Evolutionary conservation across 2,888 invertebrate genomes (phyloP).

Genomic region (Pantelozetes paolii): DNA sequence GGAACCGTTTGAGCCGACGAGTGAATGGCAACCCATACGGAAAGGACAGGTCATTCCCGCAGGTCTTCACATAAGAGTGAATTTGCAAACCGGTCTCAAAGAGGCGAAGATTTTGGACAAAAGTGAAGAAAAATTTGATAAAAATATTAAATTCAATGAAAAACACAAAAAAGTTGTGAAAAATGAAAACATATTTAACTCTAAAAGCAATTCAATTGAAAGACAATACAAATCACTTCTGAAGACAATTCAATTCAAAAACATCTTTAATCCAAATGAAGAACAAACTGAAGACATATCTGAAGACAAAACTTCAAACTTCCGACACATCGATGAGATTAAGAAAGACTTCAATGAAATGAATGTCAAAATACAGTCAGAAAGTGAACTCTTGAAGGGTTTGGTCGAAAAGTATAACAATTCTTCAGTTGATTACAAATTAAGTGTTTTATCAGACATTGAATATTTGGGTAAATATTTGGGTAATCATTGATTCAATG

Average conservation of each 20-base stretch:
- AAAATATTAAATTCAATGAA: constrained; percentile 42
- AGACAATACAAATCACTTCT: background rate
- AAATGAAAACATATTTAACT: constrained; percentile 47
- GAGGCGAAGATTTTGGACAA: constrained; percentile 68
- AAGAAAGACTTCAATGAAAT: constrained; percentile 63
- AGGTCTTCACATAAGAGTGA: constrained; percentile 69
- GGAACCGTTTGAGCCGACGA: constrained; percentile 58
- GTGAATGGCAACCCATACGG: constrained; percentile 63
- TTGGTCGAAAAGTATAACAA: constrained; percentile 55
- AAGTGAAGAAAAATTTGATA: constrained; percentile 44
- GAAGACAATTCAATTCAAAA: background rate
- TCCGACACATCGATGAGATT: constrained; percentile 62
- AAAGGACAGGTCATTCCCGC: constrained; percentile 68
- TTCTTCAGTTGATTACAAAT: constrained; percentile 52
- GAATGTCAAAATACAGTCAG: constrained; percentile 64
- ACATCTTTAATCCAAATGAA: constrained; percentile 53
- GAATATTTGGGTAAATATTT: constrained; percentile 67
- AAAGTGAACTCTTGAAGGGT: constrained; percentile 62
- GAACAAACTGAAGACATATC: constrained; percentile 49
- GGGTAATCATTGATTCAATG: no score
- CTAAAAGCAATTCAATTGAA: constrained; percentile 46
- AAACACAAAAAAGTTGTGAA: constrained; percentile 37
- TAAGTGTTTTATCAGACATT: constrained; percentile 61
- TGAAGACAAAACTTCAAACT: constrained; percentile 48
- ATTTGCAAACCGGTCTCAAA: constrained; percentile 67